Conservation (phyloP, 1,140 invertebrate genomes). For the Muscidifurax raptorellus region DNA sequence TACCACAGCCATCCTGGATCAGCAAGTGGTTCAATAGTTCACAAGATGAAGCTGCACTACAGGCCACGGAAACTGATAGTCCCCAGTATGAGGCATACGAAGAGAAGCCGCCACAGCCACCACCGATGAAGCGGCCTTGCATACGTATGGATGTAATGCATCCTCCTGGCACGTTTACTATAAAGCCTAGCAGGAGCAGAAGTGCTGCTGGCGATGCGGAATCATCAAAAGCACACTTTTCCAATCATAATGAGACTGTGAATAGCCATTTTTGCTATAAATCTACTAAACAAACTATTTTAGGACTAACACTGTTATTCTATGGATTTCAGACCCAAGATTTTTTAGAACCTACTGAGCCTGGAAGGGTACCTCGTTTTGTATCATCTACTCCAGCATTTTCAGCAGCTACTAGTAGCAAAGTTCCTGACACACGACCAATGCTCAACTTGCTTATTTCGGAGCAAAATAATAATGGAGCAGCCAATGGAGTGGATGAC, state of each 20-base stretch:
- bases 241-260: constrained; percentile 54
- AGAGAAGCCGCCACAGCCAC: constrained; percentile 63
- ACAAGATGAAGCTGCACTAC: constrained; percentile 60
- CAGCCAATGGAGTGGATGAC: constrained; percentile 71
- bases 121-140: constrained; percentile 68
- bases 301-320: not conserved
- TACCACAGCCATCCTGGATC: constrained; percentile 71
- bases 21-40: constrained; percentile 73
- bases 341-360: constrained; percentile 63
- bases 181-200: constrained; percentile 60
- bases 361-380: constrained; percentile 64
- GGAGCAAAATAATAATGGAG: constrained; percentile 68
- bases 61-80: constrained; percentile 56
- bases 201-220: constrained; percentile 55
- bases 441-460: constrained; percentile 63
- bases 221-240: constrained; percentile 58
- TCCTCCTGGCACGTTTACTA: constrained; percentile 71
- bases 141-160: constrained; percentile 72
- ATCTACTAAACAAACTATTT: not conserved
- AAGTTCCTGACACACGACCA: constrained; percentile 58
- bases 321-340: constrained; percentile 62
- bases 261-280: not conserved
- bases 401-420: constrained; percentile 57
- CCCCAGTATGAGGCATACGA: constrained; percentile 60
- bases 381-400: constrained; percentile 69